Base-by-base conservation (phyloP, 2,888 invertebrate species). In the Sialis fuliginosa region DNA sequence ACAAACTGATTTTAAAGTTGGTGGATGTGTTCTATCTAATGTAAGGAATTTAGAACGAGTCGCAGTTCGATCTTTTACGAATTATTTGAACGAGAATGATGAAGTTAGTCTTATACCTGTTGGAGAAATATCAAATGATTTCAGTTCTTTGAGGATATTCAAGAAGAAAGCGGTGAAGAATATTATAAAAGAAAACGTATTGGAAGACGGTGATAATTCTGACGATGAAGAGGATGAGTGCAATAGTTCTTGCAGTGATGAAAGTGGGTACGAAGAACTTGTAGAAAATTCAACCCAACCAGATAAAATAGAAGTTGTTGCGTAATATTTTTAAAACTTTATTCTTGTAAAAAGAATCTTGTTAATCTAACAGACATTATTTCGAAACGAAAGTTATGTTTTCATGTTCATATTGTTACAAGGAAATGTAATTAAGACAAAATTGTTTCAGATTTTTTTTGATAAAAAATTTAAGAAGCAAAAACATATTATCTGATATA, bases 231-330 rank as follows among this genome's bases (percentile, higher is more conserved):
- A 68, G 44, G 66, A 69, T 48, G 69, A 71, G 52, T 63, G 63
- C 53, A 80, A 81, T 58, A 88, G 88, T 58, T 89, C 82, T 51
- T 82, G 86, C 60, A 88, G 88, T 62, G 90, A 91, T 58, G 91
- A 92, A 62, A 89, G 88, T 48, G 91, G 91, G 4, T 91, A 89
- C 64, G 90, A 88, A 32, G 91, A 91, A 61, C 72, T 73, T 48
- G 66, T 78, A 51, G 80, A 79, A 52, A 52, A 13, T 10, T 13
- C 42, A 42, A 13, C 10, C 9, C 12, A 39, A 31, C 33, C 32
- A 10, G 31, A 46, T 33, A 46, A 46, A 46, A 30, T 33, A n/a
- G 40, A 34, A 34, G 12, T 35, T 9, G 33, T 44, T 9, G 13
- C 33, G 13, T 40, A 39, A 40, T 32, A 32, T n/a, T 35, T 45